Conservation (phyloP, 2,888 invertebrate genomes). For the Tupiocoris notatus region DNA sequence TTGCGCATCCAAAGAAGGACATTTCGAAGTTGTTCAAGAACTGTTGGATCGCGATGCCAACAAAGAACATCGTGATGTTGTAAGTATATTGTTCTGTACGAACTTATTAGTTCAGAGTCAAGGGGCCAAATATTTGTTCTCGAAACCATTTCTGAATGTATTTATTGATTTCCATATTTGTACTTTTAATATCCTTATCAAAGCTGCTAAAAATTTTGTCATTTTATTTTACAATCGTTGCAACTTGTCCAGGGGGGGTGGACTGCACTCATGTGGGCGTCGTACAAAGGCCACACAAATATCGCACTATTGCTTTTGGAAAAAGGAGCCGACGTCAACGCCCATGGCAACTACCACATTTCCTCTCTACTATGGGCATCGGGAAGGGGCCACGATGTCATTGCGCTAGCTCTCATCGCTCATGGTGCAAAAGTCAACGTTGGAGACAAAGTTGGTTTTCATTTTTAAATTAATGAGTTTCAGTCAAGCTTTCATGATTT, state of each 20-base stretch:
- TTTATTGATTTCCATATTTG: no score
- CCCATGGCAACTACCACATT: constrained; percentile 93
- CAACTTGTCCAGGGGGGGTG: constrained; percentile 76
- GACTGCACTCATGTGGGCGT: constrained; percentile 97
- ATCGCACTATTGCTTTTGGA: constrained; percentile 76
- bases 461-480: constrained; percentile 11
- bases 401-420: constrained; percentile 77
- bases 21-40: constrained; percentile 74
- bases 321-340: constrained; percentile 88
- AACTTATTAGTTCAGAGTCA: no score
- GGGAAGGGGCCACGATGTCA: constrained; percentile 83
- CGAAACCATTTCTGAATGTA: no score
- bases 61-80: constrained; percentile 84
- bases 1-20: constrained; percentile 87
- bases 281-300: constrained; percentile 84
- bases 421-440: constrained; percentile 92
- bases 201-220: no score
- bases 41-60: constrained; percentile 81
- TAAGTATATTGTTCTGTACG: constrained; percentile 59
- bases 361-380: constrained; percentile 92
- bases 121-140: no score
- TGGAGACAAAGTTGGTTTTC: constrained; percentile 76
- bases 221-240: neutral
- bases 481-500: no score
- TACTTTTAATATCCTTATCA: no score